A percentile compares a stretch with the other conserved stretches of the same genome.
These are phyloP conservation scores for Chromis chromis DNA, from an alignment of 2,797 vertebrate species.

Conservation along the genomic window DNA sequence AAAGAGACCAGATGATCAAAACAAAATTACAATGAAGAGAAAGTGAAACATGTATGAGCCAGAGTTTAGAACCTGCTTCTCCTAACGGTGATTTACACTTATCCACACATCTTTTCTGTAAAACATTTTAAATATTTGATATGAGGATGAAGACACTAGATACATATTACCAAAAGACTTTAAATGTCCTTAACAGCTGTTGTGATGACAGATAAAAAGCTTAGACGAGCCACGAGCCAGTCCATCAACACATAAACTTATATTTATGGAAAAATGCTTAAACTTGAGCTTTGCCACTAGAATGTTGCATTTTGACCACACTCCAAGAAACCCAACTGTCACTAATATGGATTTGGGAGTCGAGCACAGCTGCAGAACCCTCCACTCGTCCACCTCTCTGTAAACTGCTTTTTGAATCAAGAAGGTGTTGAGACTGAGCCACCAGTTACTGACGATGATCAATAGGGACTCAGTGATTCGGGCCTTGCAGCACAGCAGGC, in stretches of 20 bases:
- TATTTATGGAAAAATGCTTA: background rate
- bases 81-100: background rate
- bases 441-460: slow-evolving; percentile 58
- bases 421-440: slow-evolving; percentile 38
- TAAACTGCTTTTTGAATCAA: slow-evolving; percentile 30
- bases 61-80: background rate
- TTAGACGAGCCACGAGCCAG: background rate
- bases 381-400: slow-evolving; percentile 26
- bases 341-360: background rate
- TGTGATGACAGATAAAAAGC: background rate
- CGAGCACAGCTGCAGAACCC: background rate
- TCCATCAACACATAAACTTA: background rate
- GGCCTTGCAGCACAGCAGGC: slow-evolving; percentile 44
- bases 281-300: background rate
- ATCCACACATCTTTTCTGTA: background rate
- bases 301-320: background rate
- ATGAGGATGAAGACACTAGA: background rate
- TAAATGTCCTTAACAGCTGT: background rate
- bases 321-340: background rate
- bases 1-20: slow-evolving; percentile 20
- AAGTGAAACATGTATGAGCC: slow-evolving; percentile 1
- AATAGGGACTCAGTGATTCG: slow-evolving; percentile 45
- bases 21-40: slow-evolving; percentile 22
- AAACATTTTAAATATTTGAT: background rate
- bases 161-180: background rate